phyloP scores from a whole-genome alignment of 2,113 vertebrate genomes.

The Phrynosoma blainvillii region DNA sequence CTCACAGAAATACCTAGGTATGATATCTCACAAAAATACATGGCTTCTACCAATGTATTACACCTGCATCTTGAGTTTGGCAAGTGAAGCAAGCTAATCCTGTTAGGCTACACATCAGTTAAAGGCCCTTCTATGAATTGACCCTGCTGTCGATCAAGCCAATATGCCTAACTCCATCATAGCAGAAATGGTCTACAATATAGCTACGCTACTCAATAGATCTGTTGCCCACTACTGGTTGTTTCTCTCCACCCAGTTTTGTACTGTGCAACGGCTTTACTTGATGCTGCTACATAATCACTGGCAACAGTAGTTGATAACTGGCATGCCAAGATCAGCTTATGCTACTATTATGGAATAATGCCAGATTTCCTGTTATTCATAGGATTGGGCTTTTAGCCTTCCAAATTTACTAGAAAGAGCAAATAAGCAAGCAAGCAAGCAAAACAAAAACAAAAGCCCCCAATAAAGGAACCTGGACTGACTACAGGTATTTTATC shows the following conservation, averaged over 20 bases:
- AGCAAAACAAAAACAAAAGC: not conserved
- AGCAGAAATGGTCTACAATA: not conserved
- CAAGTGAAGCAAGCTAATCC: no score
- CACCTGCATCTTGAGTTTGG: no score
- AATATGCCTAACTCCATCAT: not conserved
- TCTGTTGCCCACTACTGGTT: not conserved
- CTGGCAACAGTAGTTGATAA: not conserved
- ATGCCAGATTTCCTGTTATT: not conserved
- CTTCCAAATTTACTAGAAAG: no score
- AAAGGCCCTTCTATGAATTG: no score
- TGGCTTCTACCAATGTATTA: no score
- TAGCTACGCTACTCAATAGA: not conserved
- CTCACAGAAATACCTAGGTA: no score
- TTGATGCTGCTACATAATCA: not conserved
- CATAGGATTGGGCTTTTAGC: no score
- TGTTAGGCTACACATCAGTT: no score
- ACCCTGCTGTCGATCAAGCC: no score
- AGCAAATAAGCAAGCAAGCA: not conserved
- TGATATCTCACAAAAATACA: no score
- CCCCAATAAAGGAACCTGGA: not conserved
- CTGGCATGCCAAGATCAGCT: not conserved
- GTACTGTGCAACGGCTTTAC: not conserved
- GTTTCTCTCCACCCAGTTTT: not conserved
- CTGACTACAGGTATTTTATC: not conserved
- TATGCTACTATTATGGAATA: not conserved